phyloP scores from a whole-genome alignment of 2,888 invertebrate species.

The Caenorhabditis sp. region DNA sequence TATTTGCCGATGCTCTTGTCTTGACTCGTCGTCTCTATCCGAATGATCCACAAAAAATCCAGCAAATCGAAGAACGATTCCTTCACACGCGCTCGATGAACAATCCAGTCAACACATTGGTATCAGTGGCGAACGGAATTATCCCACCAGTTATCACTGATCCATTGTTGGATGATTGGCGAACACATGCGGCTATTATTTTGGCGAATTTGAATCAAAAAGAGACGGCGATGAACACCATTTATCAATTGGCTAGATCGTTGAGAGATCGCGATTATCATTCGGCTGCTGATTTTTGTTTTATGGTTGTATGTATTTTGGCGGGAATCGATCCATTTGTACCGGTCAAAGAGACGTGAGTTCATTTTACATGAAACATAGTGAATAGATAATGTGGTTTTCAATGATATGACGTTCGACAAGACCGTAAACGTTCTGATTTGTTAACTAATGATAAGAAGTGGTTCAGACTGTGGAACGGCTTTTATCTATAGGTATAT shows the following conservation, averaged over 20 bases:
- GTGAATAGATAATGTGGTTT: too few relatives aligned
- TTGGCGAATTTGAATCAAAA: conserved; percentile 74
- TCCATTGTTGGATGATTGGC: conserved; percentile 78
- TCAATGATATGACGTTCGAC: too few relatives aligned
- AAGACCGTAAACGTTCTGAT: too few relatives aligned
- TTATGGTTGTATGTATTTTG: conserved; percentile 81
- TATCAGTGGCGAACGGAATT: conserved; percentile 60
- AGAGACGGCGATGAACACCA: conserved; percentile 56
- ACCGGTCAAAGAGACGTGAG: conserved; percentile 33
- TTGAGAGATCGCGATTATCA: conserved; percentile 79
- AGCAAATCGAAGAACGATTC: conserved; percentile 56
- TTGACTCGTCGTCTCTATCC: conserved; percentile 59
- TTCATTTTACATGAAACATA: neutral
- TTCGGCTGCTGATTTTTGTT: conserved; percentile 93
- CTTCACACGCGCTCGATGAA: conserved; percentile 56
- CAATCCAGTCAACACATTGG: conserved; percentile 64
- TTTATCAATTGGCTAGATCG: conserved; percentile 62
- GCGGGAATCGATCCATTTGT: conserved; percentile 52
- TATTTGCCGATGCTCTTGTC: conserved; percentile 65
- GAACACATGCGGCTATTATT: conserved; percentile 93
- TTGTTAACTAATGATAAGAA: too few relatives aligned
- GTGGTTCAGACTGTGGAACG: too few relatives aligned
- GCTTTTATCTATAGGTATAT: too few relatives aligned
- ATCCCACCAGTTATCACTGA: conserved; percentile 63
- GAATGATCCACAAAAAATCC: conserved; percentile 48